Conservation (phyloP, 2,888 invertebrate species). For the Julus scanicus region DNA sequence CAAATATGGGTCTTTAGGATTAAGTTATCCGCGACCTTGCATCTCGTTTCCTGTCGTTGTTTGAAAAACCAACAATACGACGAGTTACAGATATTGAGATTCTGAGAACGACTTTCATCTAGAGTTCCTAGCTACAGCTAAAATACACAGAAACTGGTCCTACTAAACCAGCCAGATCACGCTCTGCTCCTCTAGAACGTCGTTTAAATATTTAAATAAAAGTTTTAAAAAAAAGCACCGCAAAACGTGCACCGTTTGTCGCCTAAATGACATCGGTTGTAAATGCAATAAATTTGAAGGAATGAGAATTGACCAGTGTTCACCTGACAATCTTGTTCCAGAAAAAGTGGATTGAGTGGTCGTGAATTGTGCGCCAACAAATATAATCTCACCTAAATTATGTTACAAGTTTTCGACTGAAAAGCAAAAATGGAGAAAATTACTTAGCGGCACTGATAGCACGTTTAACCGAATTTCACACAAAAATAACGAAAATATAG, state of each 20-base stretch:
- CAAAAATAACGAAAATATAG: no score
- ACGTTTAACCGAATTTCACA: no score
- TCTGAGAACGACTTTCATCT: neutral
- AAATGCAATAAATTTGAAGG: neutral
- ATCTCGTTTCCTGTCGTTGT: neutral
- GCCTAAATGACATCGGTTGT: neutral
- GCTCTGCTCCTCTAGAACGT: no score
- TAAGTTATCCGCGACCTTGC: neutral
- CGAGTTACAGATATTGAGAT: neutral
- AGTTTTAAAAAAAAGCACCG: neutral
- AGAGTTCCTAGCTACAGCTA: neutral
- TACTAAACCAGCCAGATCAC: neutral
- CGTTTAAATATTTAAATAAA: neutral
- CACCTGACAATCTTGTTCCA: neutral
- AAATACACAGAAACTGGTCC: constrained; percentile 3
- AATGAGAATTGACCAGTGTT: constrained; percentile 11
- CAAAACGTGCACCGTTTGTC: neutral
- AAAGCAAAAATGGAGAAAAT: neutral
- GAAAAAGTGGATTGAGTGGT: neutral
- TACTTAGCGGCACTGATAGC: neutral
- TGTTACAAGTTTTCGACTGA: constrained; percentile 9
- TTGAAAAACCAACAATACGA: neutral
- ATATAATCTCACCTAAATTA: neutral
- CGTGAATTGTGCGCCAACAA: neutral
- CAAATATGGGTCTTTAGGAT: no score